A percentile compares a stretch with the other conserved stretches of the same genome.
These are phyloP conservation scores for Drosophila eohydei DNA, from an alignment of 2,888 invertebrate species.

Conservation along the genomic window DNA sequence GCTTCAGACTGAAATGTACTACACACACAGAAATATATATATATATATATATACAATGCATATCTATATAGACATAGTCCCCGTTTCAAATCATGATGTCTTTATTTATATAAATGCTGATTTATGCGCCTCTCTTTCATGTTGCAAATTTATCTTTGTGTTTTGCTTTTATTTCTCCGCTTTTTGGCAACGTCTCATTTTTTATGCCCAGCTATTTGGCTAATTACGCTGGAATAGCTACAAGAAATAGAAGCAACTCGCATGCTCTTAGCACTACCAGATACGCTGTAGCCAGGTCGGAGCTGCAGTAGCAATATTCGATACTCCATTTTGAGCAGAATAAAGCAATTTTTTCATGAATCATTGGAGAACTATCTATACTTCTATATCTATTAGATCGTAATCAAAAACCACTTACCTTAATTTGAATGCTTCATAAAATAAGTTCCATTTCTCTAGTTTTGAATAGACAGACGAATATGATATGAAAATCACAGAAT, in stretches of 20 bases:
- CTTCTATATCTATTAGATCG: too few relatives aligned
- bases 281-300: neutral
- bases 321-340: too few relatives aligned
- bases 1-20: slow-evolving; percentile 34
- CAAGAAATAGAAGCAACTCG: slow-evolving; percentile 9
- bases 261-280: neutral
- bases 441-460: neutral
- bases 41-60: neutral
- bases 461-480: too few relatives aligned
- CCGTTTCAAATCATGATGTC: slow-evolving; percentile 71
- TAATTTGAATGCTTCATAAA: neutral
- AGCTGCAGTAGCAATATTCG: too few relatives aligned
- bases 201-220: slow-evolving; percentile 60
- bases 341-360: too few relatives aligned
- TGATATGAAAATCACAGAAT: neutral
- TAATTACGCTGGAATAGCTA: slow-evolving; percentile 66
- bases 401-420: neutral
- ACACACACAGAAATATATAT: neutral
- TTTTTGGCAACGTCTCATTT: slow-evolving; percentile 55
- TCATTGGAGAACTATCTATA: too few relatives aligned
- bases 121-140: slow-evolving; percentile 75
- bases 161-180: slow-evolving; percentile 25
- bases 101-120: slow-evolving; percentile 75
- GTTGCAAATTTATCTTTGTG: slow-evolving; percentile 61
- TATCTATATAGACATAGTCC: slow-evolving; percentile 22